Evolutionary conservation across 2,888 invertebrate species (phyloP), one percentile per base, ranked within the genome.

Genomic region (Celastrina argiolus): DNA sequence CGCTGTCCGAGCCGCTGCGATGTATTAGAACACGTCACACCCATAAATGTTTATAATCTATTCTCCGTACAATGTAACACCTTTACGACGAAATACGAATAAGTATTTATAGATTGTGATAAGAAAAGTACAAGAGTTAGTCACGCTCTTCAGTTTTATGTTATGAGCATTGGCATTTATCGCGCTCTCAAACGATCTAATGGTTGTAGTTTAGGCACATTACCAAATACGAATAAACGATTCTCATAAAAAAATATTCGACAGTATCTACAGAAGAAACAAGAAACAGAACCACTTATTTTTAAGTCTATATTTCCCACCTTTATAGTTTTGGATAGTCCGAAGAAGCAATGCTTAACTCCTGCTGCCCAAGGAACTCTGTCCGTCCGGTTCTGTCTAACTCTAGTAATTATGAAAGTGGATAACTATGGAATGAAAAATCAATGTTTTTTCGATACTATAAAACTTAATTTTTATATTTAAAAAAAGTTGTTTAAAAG

Each of bases 1-100:
- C 69, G 73, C 67, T 69, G 69, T 73, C 71, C 70, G 12, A 22
- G 45, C 16, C 3, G 12, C 51, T 51, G 69, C 74, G 63, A 69
- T 68, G 61, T 66, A 66, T 66, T 59, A 42, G 34, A 59, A 28
- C 59, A 61, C 61, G 61, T 61, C 39, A 61, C 39, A 61, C 36
- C 6, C 36, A 61, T 61, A 61, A 61, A 61, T 36, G 61, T 39
- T 61, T 61, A 61, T 61, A 61, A 61, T 39, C 16, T 22, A 6
- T 18, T 59, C 36, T 22, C 16, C 34, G 12, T 61, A 61, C 61
- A 61, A 61, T 39, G 39, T 61, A 22, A 51, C 22, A 51, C 51
- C 51, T 26, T 51, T 51, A n/a, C 22, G 51, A 51, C 22, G 51
- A 22, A 51, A 51, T 59, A 34, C 10, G 14, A 26, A 58, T 16